Evolutionary conservation across 2,113 vertebrate genomes (phyloP).

Genomic region (Spea multiplicata): DNA sequence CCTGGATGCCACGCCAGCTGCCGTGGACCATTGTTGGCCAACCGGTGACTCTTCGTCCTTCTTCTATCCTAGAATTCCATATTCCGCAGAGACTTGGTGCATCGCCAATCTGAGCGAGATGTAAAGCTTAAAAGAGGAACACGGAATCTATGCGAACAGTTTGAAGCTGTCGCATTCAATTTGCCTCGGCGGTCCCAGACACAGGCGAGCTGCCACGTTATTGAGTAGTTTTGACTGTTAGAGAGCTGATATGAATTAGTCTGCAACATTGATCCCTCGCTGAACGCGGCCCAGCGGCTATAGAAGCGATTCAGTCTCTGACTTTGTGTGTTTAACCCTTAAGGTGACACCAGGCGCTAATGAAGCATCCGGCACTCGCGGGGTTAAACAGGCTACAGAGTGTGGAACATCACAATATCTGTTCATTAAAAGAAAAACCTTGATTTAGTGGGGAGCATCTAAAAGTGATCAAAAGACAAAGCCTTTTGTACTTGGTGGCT

Average conservation of each 20-base stretch:
- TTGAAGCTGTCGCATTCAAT: slow-evolving; percentile 64
- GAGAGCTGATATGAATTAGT: slow-evolving; percentile 34
- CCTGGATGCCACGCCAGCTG: too few relatives aligned
- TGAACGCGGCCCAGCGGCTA: slow-evolving; percentile 26
- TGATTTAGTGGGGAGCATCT: too few relatives aligned
- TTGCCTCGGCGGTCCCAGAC: slow-evolving; percentile 51
- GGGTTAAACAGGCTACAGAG: too few relatives aligned
- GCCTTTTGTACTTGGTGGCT: slow-evolving; percentile 31
- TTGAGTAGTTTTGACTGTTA: slow-evolving; percentile 42
- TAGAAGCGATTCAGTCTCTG: slow-evolving; percentile 16
- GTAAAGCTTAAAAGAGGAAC: slow-evolving; percentile 57
- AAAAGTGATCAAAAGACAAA: neutral
- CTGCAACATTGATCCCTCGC: slow-evolving; percentile 49
- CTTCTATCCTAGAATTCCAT: slow-evolving; percentile 27
- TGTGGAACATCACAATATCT: too few relatives aligned
- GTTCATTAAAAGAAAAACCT: too few relatives aligned
- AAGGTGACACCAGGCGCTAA: too few relatives aligned
- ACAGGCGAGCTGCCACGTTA: slow-evolving; percentile 26
- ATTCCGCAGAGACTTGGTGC: slow-evolving; percentile 20
- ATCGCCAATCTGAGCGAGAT: slow-evolving; percentile 9
- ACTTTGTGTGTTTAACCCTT: too few relatives aligned
- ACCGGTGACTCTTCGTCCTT: too few relatives aligned
- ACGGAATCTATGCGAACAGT: slow-evolving; percentile 63
- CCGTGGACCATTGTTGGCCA: too few relatives aligned
- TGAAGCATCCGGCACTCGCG: too few relatives aligned